phyloP scores from a whole-genome alignment of 2,797 vertebrate species.

The Arctocebus calabarensis region DNA sequence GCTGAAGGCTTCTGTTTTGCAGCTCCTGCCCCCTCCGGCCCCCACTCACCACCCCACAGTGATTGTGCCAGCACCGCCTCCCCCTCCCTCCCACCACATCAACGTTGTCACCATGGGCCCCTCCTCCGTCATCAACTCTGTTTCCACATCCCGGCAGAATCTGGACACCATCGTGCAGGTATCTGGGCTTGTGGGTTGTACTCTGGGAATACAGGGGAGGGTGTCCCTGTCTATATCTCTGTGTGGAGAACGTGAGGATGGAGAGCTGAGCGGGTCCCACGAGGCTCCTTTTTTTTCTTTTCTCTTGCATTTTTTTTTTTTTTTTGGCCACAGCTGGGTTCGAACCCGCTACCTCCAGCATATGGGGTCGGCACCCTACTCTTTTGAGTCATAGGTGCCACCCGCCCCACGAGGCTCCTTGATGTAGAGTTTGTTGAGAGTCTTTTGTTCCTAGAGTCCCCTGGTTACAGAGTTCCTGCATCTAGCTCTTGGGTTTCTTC shows the following conservation, averaged over 20 bases:
- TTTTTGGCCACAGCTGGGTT: too few species aligned
- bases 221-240: background rate
- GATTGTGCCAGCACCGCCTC: constrained; percentile 96
- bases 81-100: constrained; percentile 95
- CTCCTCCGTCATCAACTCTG: constrained; percentile 96
- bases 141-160: constrained; percentile 98
- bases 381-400: too few species aligned
- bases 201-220: background rate
- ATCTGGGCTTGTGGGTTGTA: constrained; percentile 18
- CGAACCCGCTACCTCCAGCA: too few species aligned
- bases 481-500: background rate
- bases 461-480: background rate
- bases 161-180: constrained; percentile 99
- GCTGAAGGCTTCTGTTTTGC: constrained; percentile 64
- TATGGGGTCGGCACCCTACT: too few species aligned
- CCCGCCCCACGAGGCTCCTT: too few species aligned
- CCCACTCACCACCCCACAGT: constrained; percentile 98
- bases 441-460: background rate
- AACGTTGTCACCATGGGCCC: constrained; percentile 98
- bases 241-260: background rate
- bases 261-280: background rate
- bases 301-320: too few species aligned
- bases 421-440: background rate
- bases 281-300: too few species aligned
- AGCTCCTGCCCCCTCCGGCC: constrained; percentile 94